Base-by-base conservation (phyloP, 2,888 invertebrate genomes). In the Nephrotoma flavescens region DNA sequence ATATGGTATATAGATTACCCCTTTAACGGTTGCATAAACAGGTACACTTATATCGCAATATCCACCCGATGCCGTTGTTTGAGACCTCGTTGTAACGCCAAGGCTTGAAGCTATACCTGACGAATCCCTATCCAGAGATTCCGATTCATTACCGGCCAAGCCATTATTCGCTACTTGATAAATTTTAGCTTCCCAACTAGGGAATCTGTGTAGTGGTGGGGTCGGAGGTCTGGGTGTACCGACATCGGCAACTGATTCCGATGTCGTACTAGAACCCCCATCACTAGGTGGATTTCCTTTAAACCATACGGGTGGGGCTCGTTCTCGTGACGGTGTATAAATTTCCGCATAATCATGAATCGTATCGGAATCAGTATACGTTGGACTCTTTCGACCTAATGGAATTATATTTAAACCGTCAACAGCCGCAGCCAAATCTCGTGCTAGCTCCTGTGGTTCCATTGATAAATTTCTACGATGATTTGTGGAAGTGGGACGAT, bases 21-120 rank as follows among this genome's bases (percentile, higher is more conserved):
- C 98, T 93, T 98, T 98, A 71, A 98, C 97, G 86, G 98, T 98
- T 86, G 98, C 98, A 92, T 98, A 98, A 42, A 98, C 98, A 87
- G 98, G 98, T 89, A 98, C 97, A 87, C 96, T 96, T 90, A 97
- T 96, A 92, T 97, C 96, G 92, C 96, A 96, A 92, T 97, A 97
- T 89, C 96, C 96, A 89, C 96, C 96, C 87, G 95, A 94, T 90
- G 91, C 91, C 86, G 91, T 91, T 19, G 86, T 44, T 90, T 92
- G 91, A 88, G 91, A 90, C 86, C 91, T 90, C 87, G 52, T 86
- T 84, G 85, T 87, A 44, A 86, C 87, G 6, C 87, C 88, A 3
- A 87, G 88, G 45, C 87, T 87, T 47, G 87, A 89, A 88, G 83
- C 89, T 88, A 45, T 88, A 87, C 7, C 89, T 90, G 87, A 86